Percentiles rank a stretch among this genome's conserved stretches.
Evolutionary conservation across 2,797 vertebrate genomes (phyloP).

Genomic region (Brotogeris chrysoptera): DNA sequence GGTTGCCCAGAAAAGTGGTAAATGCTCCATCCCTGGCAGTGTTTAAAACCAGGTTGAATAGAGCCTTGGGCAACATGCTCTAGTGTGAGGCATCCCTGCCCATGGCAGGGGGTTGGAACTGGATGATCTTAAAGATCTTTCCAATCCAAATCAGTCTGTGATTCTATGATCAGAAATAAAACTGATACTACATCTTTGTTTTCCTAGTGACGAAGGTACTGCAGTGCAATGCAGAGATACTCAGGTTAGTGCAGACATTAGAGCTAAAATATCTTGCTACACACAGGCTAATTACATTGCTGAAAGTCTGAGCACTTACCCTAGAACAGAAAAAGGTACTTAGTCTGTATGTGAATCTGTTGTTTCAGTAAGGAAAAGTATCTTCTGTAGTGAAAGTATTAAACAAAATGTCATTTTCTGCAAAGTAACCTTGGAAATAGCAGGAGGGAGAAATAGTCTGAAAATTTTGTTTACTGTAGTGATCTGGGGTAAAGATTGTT

Average conservation of each 20-base stretch:
- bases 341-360: background rate
- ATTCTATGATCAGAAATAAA: background rate
- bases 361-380: background rate
- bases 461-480: constrained; percentile 27
- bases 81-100: background rate
- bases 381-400: background rate
- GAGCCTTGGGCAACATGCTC: background rate
- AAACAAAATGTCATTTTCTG: background rate
- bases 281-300: background rate
- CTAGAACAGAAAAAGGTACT: background rate
- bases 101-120: background rate
- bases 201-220: background rate
- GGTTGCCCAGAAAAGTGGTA: background rate
- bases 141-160: background rate
- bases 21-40: background rate
- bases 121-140: background rate
- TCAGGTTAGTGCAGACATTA: background rate
- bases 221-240: background rate
- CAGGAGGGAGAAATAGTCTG: background rate
- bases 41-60: background rate
- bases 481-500: constrained; percentile 11
- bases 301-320: background rate
- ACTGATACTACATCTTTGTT: background rate
- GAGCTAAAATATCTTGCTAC: background rate
- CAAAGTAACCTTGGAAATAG: background rate